Evolutionary conservation across 2,888 invertebrate species (phyloP).

Genomic region (Agrilus biguttatus): DNA sequence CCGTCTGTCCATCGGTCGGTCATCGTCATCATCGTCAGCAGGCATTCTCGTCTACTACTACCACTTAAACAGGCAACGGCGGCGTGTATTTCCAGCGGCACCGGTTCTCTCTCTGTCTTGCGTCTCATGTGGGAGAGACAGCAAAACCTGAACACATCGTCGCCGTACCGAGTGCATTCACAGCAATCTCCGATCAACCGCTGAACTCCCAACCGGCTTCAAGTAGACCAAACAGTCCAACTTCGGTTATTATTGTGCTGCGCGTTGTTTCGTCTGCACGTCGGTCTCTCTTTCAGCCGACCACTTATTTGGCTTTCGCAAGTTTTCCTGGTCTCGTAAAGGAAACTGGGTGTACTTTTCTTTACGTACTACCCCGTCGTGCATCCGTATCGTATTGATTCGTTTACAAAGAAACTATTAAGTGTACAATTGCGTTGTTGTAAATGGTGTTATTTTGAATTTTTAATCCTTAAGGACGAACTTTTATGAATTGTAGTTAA

Average conservation of each 20-base stretch:
- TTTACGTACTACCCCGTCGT: no score
- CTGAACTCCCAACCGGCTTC: constrained; percentile 10
- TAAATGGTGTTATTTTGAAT: no score
- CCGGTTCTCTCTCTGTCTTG: constrained; percentile 11
- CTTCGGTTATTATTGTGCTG: constrained; percentile 16
- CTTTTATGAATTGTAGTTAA: no score
- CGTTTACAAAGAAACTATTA: no score
- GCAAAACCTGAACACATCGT: constrained; percentile 15
- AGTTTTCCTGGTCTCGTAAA: no score
- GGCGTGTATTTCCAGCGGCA: constrained; percentile 3
- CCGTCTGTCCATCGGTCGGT: neutral
- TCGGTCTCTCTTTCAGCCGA: constrained; percentile 6
- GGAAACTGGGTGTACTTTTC: no score
- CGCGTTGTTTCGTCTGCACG: constrained; percentile 12
- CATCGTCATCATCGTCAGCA: no score
- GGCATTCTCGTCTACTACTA: neutral
- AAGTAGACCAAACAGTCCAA: constrained; percentile 9
- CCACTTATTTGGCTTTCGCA: no score
- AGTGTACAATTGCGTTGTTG: no score
- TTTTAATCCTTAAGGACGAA: no score
- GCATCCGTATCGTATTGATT: no score
- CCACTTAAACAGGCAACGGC: neutral
- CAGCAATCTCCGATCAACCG: constrained; percentile 23
- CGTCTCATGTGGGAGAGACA: constrained; percentile 22
- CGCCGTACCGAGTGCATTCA: constrained; percentile 27